A percentile compares a stretch with the other conserved stretches of the same genome.
Evolutionary conservation across 2,113 vertebrate genomes (phyloP).

Genomic region (Ramphastos sulfuratus): DNA sequence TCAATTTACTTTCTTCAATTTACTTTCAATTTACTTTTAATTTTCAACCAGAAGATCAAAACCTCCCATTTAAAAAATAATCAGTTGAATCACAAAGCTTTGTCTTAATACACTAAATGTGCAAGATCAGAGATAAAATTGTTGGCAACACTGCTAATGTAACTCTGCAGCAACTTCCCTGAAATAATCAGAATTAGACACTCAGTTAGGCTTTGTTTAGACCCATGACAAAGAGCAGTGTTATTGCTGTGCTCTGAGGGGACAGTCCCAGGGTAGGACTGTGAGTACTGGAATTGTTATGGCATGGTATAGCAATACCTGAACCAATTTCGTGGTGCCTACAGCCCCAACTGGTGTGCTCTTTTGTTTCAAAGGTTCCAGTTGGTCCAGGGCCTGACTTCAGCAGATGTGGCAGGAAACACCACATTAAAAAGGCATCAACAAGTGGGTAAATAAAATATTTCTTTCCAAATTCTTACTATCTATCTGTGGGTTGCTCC

Average conservation of each 20-base stretch:
- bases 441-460: neutral
- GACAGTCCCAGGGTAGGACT: neutral
- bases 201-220: neutral
- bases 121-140: conserved; percentile 53
- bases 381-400: fast-evolving
- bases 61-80: conserved; percentile 48
- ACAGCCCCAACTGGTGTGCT: neutral
- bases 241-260: neutral
- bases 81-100: conserved; percentile 34
- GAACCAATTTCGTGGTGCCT: neutral
- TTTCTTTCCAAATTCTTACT: neutral
- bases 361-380: neutral
- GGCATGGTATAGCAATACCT: neutral
- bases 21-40: conserved; percentile 42
- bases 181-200: neutral
- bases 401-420: neutral
- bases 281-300: neutral
- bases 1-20: conserved; percentile 42
- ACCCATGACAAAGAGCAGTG: neutral
- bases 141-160: conserved; percentile 6
- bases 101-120: conserved; percentile 35
- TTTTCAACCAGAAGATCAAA: conserved; percentile 47
- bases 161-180: neutral
- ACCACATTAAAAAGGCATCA: neutral
- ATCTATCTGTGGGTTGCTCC: neutral